Conservation (phyloP, 1,140 invertebrate species). For the Apis florea region DNA sequence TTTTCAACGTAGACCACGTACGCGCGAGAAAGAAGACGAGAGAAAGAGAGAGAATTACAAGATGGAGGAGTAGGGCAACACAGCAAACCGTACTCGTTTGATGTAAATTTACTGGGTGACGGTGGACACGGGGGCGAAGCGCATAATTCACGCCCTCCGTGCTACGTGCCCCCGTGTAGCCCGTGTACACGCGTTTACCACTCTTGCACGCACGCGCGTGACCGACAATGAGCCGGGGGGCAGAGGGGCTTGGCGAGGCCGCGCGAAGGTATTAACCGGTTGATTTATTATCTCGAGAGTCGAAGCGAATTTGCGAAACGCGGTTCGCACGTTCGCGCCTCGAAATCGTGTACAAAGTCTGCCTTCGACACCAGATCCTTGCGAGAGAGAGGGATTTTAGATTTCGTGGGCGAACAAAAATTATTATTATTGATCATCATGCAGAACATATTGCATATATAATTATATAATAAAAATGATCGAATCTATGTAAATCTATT, state of each 20-base stretch:
- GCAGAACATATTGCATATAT: no score
- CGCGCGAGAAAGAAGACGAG: no score
- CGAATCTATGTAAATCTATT: no score
- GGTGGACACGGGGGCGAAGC: slow-evolving; percentile 52
- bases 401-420: no score
- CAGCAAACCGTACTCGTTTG: slow-evolving; percentile 6
- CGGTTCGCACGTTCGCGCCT: slow-evolving; percentile 38
- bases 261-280: slow-evolving; percentile 41
- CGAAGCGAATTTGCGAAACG: slow-evolving; percentile 38
- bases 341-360: not conserved
- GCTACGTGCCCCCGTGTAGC: slow-evolving; percentile 50
- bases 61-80: not conserved
- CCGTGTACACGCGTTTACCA: slow-evolving; percentile 61
- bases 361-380: not conserved
- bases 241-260: not conserved
- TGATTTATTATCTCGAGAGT: slow-evolving; percentile 50
- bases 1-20: no score
- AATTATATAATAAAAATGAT: no score
- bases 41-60: not conserved
- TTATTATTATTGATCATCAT: no score
- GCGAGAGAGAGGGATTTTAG: no score
- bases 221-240: slow-evolving; percentile 6
- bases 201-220: slow-evolving; percentile 39
- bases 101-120: slow-evolving; percentile 62
- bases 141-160: slow-evolving; percentile 62